Evolutionary conservation across 1,140 invertebrate species (phyloP), one percentile per base, ranked within the genome.

Genomic region (fruit fly (Drosophila melanogaster)): DNA sequence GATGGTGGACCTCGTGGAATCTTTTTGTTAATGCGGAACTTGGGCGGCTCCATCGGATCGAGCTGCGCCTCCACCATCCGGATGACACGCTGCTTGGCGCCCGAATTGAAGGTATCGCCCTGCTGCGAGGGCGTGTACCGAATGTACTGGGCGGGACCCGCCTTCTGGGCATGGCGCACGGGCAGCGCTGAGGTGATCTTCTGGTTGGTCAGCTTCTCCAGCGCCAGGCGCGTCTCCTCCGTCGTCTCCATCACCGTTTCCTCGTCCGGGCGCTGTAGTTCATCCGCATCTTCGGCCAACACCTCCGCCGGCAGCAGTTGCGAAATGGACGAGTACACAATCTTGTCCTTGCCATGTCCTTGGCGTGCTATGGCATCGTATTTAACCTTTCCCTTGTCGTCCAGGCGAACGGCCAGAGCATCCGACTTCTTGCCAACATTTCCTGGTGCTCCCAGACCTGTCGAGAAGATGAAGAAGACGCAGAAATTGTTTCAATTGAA

Each of bases 31-130:
- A 98, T 97, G 93, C 98, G 98, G 93, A 99, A 99, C 90, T 97
- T 96, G 0, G 99, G 99, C 8, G 99, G 99, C 93, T 99, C 98
- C 96, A 99, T 98, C 0, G 99, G 99, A 94, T 99, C 99, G 75
- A 97, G 95, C 92, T 98, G 98, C 4, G 96, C 96, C 92, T 99
- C 98, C 1, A 99, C 97, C 95, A 99, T 97, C 81, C 98, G 94
- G 72, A 99, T 99, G 30, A 99, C 98, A 47, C 99, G 94, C 92
- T 99, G 99, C 90, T 99, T 99, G 10, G 98, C 98, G 2, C 98
- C 98, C 0, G 98, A 99, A 93, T 99, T 99, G 85, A 98, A 99
- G 0, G 96, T 96, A 33, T 96, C 95, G 0, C 98, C 98, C 94
- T 99, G 98, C 91, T 99, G 98, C 0, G 98, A 98, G 0, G 99